phyloP scores from a whole-genome alignment of 2,888 invertebrate genomes.

The Scaptomyza polygonia region DNA sequence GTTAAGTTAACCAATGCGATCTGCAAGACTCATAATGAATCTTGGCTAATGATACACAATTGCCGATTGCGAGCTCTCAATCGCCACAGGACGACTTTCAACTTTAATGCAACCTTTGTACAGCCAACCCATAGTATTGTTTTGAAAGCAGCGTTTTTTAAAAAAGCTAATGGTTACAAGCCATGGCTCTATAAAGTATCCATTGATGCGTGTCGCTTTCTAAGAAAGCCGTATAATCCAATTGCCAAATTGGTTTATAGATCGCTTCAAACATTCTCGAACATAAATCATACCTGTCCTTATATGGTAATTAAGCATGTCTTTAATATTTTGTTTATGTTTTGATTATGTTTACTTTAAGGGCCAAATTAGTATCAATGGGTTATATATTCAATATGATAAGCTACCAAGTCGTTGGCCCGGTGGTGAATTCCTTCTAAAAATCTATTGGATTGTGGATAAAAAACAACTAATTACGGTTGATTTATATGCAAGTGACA shows the following conservation, averaged over 20 bases:
- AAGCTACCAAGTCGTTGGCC: neutral
- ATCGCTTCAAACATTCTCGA: neutral
- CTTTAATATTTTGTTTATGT: neutral
- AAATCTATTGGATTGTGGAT: neutral
- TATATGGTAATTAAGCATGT: neutral
- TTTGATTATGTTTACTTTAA: neutral
- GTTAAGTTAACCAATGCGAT: neutral
- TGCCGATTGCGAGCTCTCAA: neutral
- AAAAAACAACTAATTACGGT: neutral
- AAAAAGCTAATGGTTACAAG: conserved; percentile 1
- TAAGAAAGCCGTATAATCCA: neutral
- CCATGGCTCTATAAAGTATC: neutral
- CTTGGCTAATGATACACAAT: neutral
- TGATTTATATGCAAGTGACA: neutral
- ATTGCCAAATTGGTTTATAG: neutral
- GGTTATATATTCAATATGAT: neutral
- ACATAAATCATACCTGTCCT: conserved; percentile 7
- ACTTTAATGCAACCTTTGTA: neutral
- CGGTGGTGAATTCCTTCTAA: neutral
- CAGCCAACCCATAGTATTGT: neutral
- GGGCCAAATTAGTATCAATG: neutral
- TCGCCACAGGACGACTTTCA: neutral
- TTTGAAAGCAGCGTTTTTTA: neutral
- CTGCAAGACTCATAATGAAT: neutral
- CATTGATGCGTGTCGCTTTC: neutral